A percentile compares a stretch with the other conserved stretches of the same genome.
phyloP scores from a whole-genome alignment of 2,888 invertebrate genomes.

The Ophraella communa region DNA sequence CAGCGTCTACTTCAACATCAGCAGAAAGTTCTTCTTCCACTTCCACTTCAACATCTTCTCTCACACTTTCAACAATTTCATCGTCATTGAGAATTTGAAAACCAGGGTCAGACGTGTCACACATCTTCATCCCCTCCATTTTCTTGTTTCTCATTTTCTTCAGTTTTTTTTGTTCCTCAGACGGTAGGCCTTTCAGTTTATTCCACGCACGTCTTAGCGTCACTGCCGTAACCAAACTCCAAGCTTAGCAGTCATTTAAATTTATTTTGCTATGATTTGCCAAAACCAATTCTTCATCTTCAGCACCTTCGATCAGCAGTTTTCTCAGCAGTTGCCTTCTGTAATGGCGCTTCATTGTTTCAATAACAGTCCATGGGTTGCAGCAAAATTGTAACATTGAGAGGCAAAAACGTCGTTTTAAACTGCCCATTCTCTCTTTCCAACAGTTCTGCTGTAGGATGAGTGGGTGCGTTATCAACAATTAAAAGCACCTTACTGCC shows the following conservation, averaged over 20 bases:
- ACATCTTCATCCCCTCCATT: not conserved
- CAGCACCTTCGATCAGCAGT: not conserved
- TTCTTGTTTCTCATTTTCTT: too few species aligned
- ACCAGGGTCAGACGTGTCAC: constrained; percentile 1
- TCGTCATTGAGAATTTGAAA: not conserved
- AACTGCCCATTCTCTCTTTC: too few species aligned
- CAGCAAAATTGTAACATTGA: constrained; percentile 28
- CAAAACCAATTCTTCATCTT: constrained; percentile 6
- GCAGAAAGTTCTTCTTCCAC: too few species aligned
- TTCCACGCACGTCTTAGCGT: constrained; percentile 16
- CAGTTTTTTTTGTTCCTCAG: not conserved
- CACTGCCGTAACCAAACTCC: constrained; percentile 7
- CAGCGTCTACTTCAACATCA: too few species aligned
- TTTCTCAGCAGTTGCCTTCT: constrained; percentile 8
- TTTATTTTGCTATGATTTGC: constrained; percentile 8
- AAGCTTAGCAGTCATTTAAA: constrained; percentile 16
- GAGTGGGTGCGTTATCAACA: not conserved
- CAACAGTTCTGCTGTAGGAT: too few species aligned
- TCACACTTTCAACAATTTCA: too few species aligned
- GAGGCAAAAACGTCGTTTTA: constrained; percentile 21
- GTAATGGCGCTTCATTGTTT: constrained; percentile 4
- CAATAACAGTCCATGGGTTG: constrained; percentile 28
- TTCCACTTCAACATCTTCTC: too few species aligned
- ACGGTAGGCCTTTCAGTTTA: constrained; percentile 13
- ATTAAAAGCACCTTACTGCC: not conserved